Percentiles rank a stretch among this genome's conserved stretches.
Evolutionary conservation across 2,113 vertebrate species (phyloP).

Genomic region (Erpornis zantholeuca): DNA sequence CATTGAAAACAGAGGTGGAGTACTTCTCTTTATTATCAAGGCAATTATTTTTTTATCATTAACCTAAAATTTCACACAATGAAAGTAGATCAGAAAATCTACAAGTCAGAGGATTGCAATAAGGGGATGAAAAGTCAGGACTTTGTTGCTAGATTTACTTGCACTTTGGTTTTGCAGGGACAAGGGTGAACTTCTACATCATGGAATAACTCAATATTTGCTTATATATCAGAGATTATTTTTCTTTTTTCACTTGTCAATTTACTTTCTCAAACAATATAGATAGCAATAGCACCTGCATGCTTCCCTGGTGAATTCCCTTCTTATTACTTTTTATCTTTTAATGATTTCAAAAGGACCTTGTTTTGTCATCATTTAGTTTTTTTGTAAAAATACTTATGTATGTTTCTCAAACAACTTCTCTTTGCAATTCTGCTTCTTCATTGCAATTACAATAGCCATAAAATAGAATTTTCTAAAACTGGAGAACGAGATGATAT

Average conservation of each 20-base stretch:
- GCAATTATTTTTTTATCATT: neutral
- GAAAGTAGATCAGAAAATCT: neutral
- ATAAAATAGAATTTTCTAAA: constrained; percentile 58
- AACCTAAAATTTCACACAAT: neutral
- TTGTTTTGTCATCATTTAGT: constrained; percentile 39
- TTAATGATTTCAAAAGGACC: neutral
- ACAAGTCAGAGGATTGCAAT: neutral
- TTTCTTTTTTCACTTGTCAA: neutral
- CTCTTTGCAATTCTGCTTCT: neutral
- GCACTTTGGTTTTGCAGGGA: neutral
- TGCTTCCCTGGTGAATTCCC: neutral
- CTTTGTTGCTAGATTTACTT: neutral
- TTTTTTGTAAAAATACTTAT: neutral
- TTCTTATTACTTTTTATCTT: neutral
- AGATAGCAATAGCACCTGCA: neutral
- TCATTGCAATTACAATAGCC: neutral
- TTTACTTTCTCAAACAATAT: neutral
- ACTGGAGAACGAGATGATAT: constrained; percentile 47
- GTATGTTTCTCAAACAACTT: neutral
- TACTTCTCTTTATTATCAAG: neutral
- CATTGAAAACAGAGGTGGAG: neutral
- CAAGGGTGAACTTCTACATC: neutral
- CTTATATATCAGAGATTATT: neutral
- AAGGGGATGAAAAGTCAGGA: neutral
- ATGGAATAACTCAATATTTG: neutral